A percentile compares a stretch with the other conserved stretches of the same genome.
Evolutionary conservation across 1,140 invertebrate species (phyloP).

Genomic region (Pectinophora gossypiella): DNA sequence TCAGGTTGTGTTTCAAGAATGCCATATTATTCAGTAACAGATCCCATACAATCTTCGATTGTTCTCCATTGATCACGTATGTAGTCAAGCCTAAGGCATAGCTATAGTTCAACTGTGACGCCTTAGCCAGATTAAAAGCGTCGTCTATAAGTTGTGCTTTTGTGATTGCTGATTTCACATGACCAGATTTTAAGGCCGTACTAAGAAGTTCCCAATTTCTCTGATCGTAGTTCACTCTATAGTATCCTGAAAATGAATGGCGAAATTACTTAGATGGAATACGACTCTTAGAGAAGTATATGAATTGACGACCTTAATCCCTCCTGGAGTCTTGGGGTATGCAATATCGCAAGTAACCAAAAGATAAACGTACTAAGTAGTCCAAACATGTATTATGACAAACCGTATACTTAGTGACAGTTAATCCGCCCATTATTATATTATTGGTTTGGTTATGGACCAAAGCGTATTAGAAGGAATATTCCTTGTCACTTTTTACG

Average conservation of each 20-base stretch:
- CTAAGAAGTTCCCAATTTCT: constrained; percentile 80
- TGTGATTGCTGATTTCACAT: constrained; percentile 73
- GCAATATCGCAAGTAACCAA: too few relatives aligned
- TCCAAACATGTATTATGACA: too few relatives aligned
- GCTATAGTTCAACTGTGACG: constrained; percentile 74
- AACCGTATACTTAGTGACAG: too few relatives aligned
- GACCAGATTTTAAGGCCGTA: constrained; percentile 67
- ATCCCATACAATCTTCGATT: constrained; percentile 78
- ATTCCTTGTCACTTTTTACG: too few relatives aligned
- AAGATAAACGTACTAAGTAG: too few relatives aligned
- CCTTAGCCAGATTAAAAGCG: constrained; percentile 84
- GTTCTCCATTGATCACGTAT: constrained; percentile 78
- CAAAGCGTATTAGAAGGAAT: too few relatives aligned
- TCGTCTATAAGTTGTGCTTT: constrained; percentile 90
- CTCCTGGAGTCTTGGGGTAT: too few relatives aligned
- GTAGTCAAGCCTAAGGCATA: constrained; percentile 78
- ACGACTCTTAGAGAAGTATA: too few relatives aligned
- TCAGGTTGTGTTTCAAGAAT: constrained; percentile 61
- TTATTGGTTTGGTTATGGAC: too few relatives aligned
- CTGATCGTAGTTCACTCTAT: constrained; percentile 85
- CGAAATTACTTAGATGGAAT: too few relatives aligned
- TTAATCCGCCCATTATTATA: too few relatives aligned
- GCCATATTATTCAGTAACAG: constrained; percentile 70
- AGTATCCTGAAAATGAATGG: constrained; percentile 80
- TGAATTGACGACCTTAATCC: too few relatives aligned